These are phyloP conservation scores for Brienomyrus brachyistius DNA, from an alignment of 2,113 vertebrate species.

Conservation along the genomic window DNA sequence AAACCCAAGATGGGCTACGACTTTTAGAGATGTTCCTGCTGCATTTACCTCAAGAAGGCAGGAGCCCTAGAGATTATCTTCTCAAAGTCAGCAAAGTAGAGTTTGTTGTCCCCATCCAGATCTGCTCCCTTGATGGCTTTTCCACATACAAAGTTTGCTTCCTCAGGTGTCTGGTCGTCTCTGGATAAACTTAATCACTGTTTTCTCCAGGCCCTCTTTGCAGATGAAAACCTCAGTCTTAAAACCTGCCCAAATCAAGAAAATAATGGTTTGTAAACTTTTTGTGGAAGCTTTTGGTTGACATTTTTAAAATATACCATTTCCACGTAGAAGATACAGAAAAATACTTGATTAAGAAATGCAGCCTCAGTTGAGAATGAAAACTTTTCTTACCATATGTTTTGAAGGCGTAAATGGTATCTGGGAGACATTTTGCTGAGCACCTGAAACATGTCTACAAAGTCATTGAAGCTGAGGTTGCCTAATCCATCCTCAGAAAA, in stretches of 20 bases:
- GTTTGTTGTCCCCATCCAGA: slow-evolving; percentile 86
- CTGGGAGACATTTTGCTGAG: slow-evolving; percentile 92
- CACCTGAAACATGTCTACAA: slow-evolving; percentile 97
- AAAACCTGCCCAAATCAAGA: slow-evolving; percentile 69
- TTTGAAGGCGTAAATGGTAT: slow-evolving; percentile 96
- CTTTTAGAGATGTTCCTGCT: background rate
- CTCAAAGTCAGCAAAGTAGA: slow-evolving; percentile 89
- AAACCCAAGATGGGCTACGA: background rate
- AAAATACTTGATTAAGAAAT: background rate
- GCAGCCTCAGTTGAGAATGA: background rate
- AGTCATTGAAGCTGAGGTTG: slow-evolving; percentile 95
- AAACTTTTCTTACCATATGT: slow-evolving; percentile 71
- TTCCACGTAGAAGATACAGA: background rate
- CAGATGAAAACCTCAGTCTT: slow-evolving; percentile 97
- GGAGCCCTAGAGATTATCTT: slow-evolving; percentile 97
- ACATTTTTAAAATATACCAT: background rate
- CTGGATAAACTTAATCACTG: slow-evolving; percentile 86
- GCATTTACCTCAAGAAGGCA: slow-evolving; percentile 85
- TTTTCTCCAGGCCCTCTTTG: slow-evolving; percentile 87
- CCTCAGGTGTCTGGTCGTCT: slow-evolving; percentile 85
- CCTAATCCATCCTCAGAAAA: slow-evolving; percentile 90
- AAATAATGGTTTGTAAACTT: background rate
- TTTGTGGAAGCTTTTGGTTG: background rate
- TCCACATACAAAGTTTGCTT: slow-evolving; percentile 84
- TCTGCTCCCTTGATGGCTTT: slow-evolving; percentile 92